Percentiles rank a stretch among this genome's conserved stretches.
phyloP scores from a whole-genome alignment of 2,113 vertebrate genomes.

The Actenoides lindsayi region DNA sequence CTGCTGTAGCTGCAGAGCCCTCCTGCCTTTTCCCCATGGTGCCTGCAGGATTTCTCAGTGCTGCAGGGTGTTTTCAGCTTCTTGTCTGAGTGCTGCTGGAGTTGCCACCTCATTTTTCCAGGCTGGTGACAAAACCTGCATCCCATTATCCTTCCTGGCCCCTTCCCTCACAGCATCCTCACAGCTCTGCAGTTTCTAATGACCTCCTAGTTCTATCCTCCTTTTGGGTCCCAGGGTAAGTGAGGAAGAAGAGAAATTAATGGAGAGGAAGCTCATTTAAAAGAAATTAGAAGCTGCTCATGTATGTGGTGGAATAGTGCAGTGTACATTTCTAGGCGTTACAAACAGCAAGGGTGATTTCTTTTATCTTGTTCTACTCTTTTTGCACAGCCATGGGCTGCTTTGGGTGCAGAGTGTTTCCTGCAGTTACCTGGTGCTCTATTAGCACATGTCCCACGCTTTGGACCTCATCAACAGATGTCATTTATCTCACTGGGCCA shows the following conservation, averaged over 20 bases:
- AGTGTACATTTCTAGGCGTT: neutral
- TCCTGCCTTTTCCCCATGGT: neutral
- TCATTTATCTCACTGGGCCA: neutral
- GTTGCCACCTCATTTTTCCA: conserved; percentile 34
- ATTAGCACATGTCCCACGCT: neutral
- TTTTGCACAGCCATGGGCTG: neutral
- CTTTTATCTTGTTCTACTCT: neutral
- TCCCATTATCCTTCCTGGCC: neutral
- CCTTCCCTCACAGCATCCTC: neutral
- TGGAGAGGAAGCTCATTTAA: neutral
- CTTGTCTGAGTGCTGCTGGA: neutral
- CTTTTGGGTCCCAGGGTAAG: neutral
- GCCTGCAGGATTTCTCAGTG: conserved; percentile 8
- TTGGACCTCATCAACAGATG: neutral
- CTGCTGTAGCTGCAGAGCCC: neutral
- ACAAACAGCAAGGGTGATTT: neutral
- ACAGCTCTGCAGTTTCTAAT: neutral
- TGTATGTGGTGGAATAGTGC: neutral
- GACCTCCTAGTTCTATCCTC: neutral
- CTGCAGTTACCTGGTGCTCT: neutral
- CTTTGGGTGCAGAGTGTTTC: neutral
- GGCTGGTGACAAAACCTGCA: conserved; percentile 20
- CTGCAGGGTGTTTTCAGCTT: conserved; percentile 36
- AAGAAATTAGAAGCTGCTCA: neutral
- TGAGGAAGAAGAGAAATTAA: neutral